phyloP scores from a whole-genome alignment of 2,113 vertebrate genomes.

The Plestiodon gilberti region DNA sequence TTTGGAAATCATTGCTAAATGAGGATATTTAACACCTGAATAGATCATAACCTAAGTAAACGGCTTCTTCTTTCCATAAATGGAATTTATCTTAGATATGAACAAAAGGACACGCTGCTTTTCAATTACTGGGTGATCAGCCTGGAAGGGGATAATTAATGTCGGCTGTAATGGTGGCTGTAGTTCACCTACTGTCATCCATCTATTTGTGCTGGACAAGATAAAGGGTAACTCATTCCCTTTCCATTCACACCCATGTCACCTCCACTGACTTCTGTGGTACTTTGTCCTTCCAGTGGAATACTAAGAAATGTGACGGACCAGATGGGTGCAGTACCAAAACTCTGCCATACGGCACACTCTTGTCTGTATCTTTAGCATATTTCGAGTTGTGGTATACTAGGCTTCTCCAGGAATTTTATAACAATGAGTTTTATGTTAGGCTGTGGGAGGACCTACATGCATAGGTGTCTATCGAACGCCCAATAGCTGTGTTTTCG shows the following conservation, averaged over 20 bases:
- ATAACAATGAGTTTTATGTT: background rate
- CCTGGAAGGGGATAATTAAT: conserved; percentile 29
- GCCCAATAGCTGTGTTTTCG: background rate
- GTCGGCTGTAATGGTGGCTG: conserved; percentile 9
- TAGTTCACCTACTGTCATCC: conserved; percentile 33
- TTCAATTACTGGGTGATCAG: conserved; percentile 18
- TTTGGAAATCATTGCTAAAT: conserved; percentile 11
- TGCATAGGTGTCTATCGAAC: background rate
- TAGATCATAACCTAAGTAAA: conserved; percentile 13
- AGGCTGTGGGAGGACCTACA: background rate
- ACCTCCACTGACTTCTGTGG: conserved; percentile 18
- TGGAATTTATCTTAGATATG: conserved; percentile 4
- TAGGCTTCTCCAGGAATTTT: background rate
- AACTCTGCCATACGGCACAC: background rate
- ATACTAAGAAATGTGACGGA: background rate
- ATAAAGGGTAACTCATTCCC: conserved; percentile 25
- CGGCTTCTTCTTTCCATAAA: background rate
- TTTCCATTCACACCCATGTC: background rate
- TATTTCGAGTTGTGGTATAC: background rate
- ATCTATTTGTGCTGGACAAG: background rate
- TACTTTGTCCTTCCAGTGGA: background rate
- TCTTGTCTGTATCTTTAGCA: background rate
- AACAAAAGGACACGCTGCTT: conserved; percentile 29
- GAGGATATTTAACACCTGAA: conserved; percentile 28
- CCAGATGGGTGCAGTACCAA: background rate